Evolutionary conservation across 2,113 vertebrate species (phyloP).

Genomic region (Hypanus sabinus): DNA sequence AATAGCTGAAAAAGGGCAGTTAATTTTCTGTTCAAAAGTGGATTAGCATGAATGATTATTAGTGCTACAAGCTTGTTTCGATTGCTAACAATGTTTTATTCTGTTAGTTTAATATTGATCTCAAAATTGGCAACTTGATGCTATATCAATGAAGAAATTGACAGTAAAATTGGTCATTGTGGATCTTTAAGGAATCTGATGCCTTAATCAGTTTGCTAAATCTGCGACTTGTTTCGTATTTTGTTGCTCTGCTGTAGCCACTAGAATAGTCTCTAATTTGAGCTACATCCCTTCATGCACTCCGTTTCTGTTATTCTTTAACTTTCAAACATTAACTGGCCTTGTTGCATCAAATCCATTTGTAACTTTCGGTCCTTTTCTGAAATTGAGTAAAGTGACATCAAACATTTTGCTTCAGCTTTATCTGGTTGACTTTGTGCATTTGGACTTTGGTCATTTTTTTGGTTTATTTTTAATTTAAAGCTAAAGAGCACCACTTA

Average conservation of each 20-base stretch:
- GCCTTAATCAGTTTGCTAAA: neutral
- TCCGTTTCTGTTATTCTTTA: neutral
- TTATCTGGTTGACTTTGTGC: neutral
- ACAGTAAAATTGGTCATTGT: neutral
- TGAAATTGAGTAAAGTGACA: neutral
- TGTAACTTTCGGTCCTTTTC: neutral
- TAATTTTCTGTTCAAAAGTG: no score
- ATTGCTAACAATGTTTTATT: no score
- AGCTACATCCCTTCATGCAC: neutral
- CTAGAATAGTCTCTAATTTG: neutral
- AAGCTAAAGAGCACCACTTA: neutral
- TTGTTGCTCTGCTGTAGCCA: neutral
- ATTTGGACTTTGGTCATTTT: neutral
- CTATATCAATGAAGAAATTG: neutral
- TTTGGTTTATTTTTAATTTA: neutral
- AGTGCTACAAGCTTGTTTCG: no score
- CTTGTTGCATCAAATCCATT: neutral
- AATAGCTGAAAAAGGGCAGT: neutral
- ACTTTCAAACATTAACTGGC: neutral
- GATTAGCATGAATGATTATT: no score
- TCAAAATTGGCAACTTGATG: neutral
- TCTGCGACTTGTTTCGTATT: neutral
- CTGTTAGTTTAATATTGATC: neutral
- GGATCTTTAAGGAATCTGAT: neutral
- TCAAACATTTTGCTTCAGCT: neutral